phyloP scores from a whole-genome alignment of 1,140 invertebrate species.

The Heliconius hermathena region DNA sequence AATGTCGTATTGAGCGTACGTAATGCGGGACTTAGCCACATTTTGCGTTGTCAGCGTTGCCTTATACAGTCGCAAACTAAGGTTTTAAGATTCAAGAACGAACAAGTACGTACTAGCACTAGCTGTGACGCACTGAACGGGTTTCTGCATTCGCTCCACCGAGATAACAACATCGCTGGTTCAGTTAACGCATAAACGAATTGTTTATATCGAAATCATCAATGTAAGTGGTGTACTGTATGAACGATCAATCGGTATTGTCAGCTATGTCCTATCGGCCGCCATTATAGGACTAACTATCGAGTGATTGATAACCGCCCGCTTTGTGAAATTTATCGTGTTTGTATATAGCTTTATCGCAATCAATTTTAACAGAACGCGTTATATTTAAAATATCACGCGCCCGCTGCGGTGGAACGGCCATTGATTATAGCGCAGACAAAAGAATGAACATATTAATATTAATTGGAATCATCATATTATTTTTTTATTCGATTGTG shows the following conservation, averaged over 20 bases:
- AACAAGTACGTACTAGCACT: slow-evolving; percentile 11
- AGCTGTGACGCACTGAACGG: slow-evolving; percentile 15
- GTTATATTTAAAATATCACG: slow-evolving; percentile 24
- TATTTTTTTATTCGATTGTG: background rate
- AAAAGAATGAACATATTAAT: slow-evolving; percentile 7
- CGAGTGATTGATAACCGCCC: slow-evolving; percentile 42
- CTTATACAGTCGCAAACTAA: slow-evolving; percentile 28
- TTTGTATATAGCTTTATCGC: slow-evolving; percentile 32
- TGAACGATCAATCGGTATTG: slow-evolving; percentile 26
- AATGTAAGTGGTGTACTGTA: slow-evolving; percentile 20
- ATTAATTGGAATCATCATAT: background rate
- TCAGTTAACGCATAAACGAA: background rate
- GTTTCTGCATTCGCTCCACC: slow-evolving; percentile 16
- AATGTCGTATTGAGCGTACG: slow-evolving; percentile 23
- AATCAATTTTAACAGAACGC: slow-evolving; percentile 25
- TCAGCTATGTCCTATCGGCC: slow-evolving; percentile 35
- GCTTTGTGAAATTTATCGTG: slow-evolving; percentile 37
- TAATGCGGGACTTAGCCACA: slow-evolving; percentile 30
- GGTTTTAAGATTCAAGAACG: slow-evolving; percentile 27
- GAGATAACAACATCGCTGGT: slow-evolving; percentile 13
- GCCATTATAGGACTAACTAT: slow-evolving; percentile 28
- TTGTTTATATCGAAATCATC: slow-evolving; percentile 18
- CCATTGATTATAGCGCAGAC: slow-evolving; percentile 16
- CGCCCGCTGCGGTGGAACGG: slow-evolving; percentile 16
- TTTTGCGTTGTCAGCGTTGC: slow-evolving; percentile 22